A percentile compares a stretch with the other conserved stretches of the same genome.
These are phyloP conservation scores for Mormoops blainvillei DNA, from an alignment of 2,113 vertebrate genomes.

Conservation along the genomic window DNA sequence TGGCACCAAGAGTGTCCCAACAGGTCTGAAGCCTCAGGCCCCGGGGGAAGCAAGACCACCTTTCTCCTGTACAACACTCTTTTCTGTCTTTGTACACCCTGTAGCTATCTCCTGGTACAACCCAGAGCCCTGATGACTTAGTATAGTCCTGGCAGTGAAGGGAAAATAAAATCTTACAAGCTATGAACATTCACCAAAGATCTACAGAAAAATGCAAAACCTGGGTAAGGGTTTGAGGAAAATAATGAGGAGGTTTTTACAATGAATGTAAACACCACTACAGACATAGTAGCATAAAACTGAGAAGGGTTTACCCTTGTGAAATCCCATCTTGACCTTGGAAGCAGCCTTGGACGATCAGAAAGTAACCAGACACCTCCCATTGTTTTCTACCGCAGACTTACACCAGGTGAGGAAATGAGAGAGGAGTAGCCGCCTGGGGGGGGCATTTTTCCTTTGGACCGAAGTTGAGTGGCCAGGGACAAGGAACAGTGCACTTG, in stretches of 20 bases:
- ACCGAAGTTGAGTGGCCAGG: background rate
- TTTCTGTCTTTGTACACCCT: background rate
- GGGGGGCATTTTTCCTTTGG: background rate
- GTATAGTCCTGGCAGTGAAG: background rate
- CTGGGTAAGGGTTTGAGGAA: background rate
- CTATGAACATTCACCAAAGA: background rate
- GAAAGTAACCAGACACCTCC: accelerated
- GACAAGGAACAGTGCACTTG: background rate
- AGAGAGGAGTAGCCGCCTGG: background rate
- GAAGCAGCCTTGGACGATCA: background rate
- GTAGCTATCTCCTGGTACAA: background rate
- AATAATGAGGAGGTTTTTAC: background rate
- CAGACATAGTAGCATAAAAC: background rate
- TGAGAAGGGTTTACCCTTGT: background rate
- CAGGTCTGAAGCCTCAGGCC: background rate
- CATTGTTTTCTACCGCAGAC: background rate
- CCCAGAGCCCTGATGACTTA: background rate
- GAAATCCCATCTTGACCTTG: background rate
- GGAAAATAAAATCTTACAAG: background rate
- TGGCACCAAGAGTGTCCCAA: background rate
- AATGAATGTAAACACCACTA: background rate
- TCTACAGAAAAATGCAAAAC: background rate
- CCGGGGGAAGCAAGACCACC: background rate
- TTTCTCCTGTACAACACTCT: background rate
- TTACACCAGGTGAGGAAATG: background rate